Percentiles rank a stretch among this genome's conserved stretches.
Evolutionary conservation across 53 echinoderm and acorn worm species (phyloP).

Genomic region (Zoroaster sp.): DNA sequence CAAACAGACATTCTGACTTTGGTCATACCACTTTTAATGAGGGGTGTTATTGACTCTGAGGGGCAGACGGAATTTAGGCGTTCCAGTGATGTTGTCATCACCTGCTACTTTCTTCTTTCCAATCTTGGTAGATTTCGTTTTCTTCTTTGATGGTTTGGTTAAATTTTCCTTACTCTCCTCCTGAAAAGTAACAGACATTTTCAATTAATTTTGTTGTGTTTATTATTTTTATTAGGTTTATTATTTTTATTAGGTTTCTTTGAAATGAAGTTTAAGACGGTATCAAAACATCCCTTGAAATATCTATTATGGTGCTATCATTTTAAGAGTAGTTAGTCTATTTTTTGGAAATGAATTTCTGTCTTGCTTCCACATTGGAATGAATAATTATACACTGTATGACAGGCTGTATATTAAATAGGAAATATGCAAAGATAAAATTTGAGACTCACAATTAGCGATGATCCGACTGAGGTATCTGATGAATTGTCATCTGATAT

Average conservation of each 20-base stretch:
- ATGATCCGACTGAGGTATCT: conserved; percentile 4
- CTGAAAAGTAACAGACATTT: background rate
- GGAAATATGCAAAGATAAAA: too few species aligned
- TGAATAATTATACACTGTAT: too few species aligned
- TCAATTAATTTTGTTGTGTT: background rate
- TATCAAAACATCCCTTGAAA: too few species aligned
- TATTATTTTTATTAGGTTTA: too few species aligned
- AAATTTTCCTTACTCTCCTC: conserved; percentile 41
- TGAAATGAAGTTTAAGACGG: too few species aligned
- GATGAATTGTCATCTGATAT: conserved; percentile 10
- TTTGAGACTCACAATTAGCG: conserved; percentile 22
- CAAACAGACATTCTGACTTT: background rate
- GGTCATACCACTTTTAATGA: background rate
- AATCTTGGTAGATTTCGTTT: background rate
- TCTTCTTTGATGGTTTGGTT: conserved; percentile 16
- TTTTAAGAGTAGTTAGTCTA: too few species aligned
- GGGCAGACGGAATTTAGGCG: conserved; percentile 3
- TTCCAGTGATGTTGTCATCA: conserved; percentile 19
- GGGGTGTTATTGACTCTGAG: conserved; percentile 5
- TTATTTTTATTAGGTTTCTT: too few species aligned
- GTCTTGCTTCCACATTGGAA: too few species aligned
- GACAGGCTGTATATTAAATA: too few species aligned
- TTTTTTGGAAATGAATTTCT: too few species aligned
- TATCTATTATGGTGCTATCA: too few species aligned
- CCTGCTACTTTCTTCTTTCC: background rate